Evolutionary conservation across 2,888 invertebrate genomes (phyloP), one percentile per base, ranked within the genome.

Genomic region (Galerucella nymphaeae): DNA sequence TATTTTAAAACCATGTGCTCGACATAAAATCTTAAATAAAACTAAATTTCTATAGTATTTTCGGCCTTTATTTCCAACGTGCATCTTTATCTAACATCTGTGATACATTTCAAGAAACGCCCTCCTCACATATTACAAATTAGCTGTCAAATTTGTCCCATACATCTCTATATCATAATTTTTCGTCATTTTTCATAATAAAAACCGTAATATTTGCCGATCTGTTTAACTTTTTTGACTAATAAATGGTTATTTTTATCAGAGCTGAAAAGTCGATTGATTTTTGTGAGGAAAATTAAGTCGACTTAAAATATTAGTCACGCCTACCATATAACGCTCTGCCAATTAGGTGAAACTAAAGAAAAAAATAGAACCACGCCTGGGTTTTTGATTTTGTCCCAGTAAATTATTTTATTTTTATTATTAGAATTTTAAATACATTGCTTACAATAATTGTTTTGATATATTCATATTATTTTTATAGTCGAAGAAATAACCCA

Each of bases 31-130:
- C 70, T 66, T 41, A 68, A 76, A 76, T 70, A 73, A 72, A 73
- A 76, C 76, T 76, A 73, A 76, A 74, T 67, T 68, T 69, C 55
- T 18, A 61, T 55, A 66, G 67, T 70, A 76, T 74, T 66, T 75
- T 71, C 71, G 65, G 74, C 71, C 61, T 45, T 42, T 41, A 64
- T 58, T 66, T 71, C 73, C 71, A 73, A 42, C 57, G 72, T 63
- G 42, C 66, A 20, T 76, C 76, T 66, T 63, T 59, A 62, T 76
- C 75, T 63, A 65, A 73, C 73, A 72, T 70, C 66, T 73, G 75
- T 66, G 58, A 62, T 59, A 69, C 59, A 69, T 64, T 65, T 66
- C 61, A 18, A 63, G 74, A 16, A 66, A 74, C 76, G 76, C 76
- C 76, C 72, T 63, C 58, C 18, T 66, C 48, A 18, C 11, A 70